A percentile compares a stretch with the other conserved stretches of the same genome.
These are phyloP conservation scores for Drosophila littoralis DNA, from an alignment of 1,140 invertebrate genomes.

Conservation along the genomic window DNA sequence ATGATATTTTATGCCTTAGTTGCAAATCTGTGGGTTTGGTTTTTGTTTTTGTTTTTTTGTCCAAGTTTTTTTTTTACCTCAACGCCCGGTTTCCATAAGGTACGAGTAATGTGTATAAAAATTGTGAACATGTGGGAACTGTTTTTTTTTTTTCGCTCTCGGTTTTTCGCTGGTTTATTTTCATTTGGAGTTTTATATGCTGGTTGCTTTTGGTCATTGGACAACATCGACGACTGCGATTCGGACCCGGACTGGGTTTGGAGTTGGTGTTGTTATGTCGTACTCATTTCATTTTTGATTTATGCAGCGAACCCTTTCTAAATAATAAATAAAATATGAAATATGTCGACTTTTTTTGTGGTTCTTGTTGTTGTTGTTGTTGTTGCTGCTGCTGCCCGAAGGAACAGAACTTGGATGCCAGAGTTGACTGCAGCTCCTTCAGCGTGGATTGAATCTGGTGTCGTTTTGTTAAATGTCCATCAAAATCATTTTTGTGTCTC, in stretches of 20 bases:
- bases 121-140: slow-evolving; percentile 83
- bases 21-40: slow-evolving; percentile 72
- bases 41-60: slow-evolving; percentile 37
- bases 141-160: slow-evolving; percentile 62
- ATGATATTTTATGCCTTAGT: slow-evolving; percentile 78
- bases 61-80: slow-evolving; percentile 35
- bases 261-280: slow-evolving; percentile 79
- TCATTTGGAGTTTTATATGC: slow-evolving; percentile 52
- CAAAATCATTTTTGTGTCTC: slow-evolving; percentile 82
- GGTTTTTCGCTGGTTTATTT: slow-evolving; percentile 54
- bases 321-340: slow-evolving; percentile 84
- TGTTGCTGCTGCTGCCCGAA: not conserved
- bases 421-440: slow-evolving; percentile 9
- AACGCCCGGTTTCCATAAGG: slow-evolving; percentile 44
- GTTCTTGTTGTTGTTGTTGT: slow-evolving; percentile 25
- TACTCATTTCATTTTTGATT: slow-evolving; percentile 82
- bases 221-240: slow-evolving; percentile 63
- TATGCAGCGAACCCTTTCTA: slow-evolving; percentile 81
- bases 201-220: slow-evolving; percentile 56
- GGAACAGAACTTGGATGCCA: slow-evolving; percentile 44
- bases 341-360: slow-evolving; percentile 67
- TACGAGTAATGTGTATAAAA: slow-evolving; percentile 72
- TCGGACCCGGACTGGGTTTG: not conserved
- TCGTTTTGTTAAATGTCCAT: slow-evolving; percentile 83
- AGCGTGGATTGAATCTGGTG: slow-evolving; percentile 52